Percentiles rank a stretch among this genome's conserved stretches.
These are phyloP conservation scores for Jaculus jaculus DNA, from an alignment of 2,113 vertebrate species.

Conservation along the genomic window DNA sequence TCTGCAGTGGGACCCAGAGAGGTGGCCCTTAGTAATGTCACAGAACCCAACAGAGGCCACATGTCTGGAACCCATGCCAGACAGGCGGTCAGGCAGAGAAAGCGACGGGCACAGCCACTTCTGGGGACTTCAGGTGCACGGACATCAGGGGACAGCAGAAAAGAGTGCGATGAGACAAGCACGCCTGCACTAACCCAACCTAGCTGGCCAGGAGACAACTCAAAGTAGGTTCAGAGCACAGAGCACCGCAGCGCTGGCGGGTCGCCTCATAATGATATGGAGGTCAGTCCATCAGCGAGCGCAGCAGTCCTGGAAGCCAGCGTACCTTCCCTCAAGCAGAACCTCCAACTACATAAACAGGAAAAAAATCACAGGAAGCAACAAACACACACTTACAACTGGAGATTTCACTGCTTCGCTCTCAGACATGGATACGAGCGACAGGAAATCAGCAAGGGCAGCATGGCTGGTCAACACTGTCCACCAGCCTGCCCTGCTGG, in stretches of 20 bases:
- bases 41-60: not conserved
- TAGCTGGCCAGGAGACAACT: not conserved
- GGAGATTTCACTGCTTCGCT: not conserved
- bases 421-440: fast-evolving
- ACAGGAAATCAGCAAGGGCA: fast-evolving
- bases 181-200: fast-evolving
- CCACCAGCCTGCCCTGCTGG: fast-evolving
- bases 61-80: not conserved
- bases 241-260: no score
- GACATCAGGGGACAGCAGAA: not conserved
- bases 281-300: no score
- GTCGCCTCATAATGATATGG: fast-evolving
- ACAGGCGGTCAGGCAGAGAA: not conserved
- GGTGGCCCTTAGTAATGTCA: no score
- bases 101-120: not conserved
- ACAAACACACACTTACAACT: fast-evolving
- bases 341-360: fast-evolving
- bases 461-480: fast-evolving
- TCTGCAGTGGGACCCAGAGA: not conserved
- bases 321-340: not conserved
- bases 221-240: not conserved
- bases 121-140: fast-evolving
- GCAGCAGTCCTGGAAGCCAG: no score
- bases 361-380: no score
- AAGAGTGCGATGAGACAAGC: no score